phyloP scores from a whole-genome alignment of 2,797 vertebrate genomes.

The Phoxinus dragarum region DNA sequence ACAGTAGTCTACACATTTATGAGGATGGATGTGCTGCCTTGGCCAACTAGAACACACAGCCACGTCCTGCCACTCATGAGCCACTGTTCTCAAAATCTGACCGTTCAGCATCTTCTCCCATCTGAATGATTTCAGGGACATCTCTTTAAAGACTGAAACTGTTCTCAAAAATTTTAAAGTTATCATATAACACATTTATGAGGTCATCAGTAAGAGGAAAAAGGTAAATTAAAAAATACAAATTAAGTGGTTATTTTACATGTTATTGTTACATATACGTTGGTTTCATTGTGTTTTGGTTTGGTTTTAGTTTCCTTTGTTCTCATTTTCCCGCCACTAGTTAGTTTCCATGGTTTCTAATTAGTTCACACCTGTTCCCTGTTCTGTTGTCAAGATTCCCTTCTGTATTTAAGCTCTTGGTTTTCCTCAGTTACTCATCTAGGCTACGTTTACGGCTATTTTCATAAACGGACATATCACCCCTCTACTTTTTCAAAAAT shows the following conservation, averaged over 20 bases:
- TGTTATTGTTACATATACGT: too few relatives aligned
- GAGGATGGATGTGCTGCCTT: slow-evolving; percentile 16
- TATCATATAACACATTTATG: neutral
- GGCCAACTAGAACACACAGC: neutral
- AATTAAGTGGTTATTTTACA: too few relatives aligned
- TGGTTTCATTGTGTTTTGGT: neutral
- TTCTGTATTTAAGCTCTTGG: too few relatives aligned
- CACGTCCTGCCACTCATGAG: neutral
- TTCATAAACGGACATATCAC: too few relatives aligned
- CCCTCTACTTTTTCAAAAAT: too few relatives aligned
- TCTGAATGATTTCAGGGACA: neutral
- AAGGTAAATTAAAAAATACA: too few relatives aligned
- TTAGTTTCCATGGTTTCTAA: too few relatives aligned
- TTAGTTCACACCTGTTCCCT: too few relatives aligned
- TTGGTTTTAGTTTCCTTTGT: neutral
- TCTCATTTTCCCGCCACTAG: too few relatives aligned
- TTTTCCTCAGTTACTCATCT: too few relatives aligned
- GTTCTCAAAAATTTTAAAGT: neutral
- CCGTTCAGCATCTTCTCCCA: neutral
- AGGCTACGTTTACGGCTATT: too few relatives aligned
- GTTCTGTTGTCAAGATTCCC: too few relatives aligned
- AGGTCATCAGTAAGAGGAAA: neutral
- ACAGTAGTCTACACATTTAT: slow-evolving; percentile 13
- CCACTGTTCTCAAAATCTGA: neutral
- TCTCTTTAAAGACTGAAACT: neutral